Conservation (phyloP, 2,797 vertebrate genomes). For the Platalea minor region DNA sequence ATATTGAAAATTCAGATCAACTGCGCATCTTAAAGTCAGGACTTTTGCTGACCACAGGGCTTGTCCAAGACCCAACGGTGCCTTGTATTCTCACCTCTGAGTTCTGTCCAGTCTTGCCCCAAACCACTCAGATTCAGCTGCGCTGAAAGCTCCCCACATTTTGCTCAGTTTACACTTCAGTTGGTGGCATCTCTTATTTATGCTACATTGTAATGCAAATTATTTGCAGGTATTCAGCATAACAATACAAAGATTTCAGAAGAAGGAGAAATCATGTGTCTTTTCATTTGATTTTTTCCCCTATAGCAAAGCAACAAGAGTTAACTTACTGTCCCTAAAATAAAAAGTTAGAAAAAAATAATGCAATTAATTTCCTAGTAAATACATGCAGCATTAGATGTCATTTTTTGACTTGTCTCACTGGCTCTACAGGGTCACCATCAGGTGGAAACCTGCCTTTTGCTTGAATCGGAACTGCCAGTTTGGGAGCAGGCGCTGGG, state of each 20-base stretch:
- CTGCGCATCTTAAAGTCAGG: not conserved
- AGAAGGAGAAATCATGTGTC: not conserved
- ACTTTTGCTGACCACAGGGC: not conserved
- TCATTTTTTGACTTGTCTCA: not conserved
- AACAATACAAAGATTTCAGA: not conserved
- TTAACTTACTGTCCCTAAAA: not conserved
- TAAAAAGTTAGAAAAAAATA: not conserved
- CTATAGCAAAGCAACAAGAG: not conserved
- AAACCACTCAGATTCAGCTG: not conserved
- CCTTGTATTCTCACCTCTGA: not conserved
- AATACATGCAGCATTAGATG: not conserved
- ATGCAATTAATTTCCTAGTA: not conserved
- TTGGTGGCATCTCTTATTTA: slow-evolving; percentile 7
- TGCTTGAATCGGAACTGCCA: not conserved
- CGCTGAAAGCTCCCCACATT: not conserved
- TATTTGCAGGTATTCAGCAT: slow-evolving; percentile 8
- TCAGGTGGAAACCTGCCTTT: not conserved
- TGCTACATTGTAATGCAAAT: slow-evolving; percentile 22
- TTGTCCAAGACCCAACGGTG: not conserved
- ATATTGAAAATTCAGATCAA: not conserved
- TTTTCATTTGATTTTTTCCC: not conserved
- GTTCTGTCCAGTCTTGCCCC: not conserved
- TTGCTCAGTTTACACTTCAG: slow-evolving; percentile 8
- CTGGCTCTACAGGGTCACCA: not conserved
- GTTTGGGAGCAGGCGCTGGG: not conserved